Conservation (phyloP, 2,888 invertebrate species). For the Trichacis sp. region DNA sequence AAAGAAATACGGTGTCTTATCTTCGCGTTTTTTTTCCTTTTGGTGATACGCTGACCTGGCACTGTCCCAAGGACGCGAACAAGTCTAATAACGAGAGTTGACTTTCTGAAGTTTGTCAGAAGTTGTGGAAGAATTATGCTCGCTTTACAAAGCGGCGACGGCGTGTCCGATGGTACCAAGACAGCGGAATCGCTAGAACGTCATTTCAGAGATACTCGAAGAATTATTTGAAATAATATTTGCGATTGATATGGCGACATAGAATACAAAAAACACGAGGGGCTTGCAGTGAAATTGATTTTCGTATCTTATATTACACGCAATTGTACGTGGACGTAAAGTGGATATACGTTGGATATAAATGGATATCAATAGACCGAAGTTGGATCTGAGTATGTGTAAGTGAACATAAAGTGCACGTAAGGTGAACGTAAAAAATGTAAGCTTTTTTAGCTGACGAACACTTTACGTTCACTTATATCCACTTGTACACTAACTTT, state of each 20-base stretch:
- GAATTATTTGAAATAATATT: too few relatives aligned
- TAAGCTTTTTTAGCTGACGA: too few relatives aligned
- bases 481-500: too few relatives aligned
- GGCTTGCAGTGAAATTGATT: background rate
- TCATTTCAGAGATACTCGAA: background rate
- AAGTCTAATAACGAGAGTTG: constrained; percentile 6
- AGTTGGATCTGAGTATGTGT: too few relatives aligned
- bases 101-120: constrained; percentile 12
- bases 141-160: constrained; percentile 23
- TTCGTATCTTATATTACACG: background rate
- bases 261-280: background rate
- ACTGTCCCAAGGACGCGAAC: constrained; percentile 6
- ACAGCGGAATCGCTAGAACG: constrained; percentile 17
- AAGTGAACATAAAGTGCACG: too few relatives aligned
- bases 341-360: too few relatives aligned
- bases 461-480: too few relatives aligned
- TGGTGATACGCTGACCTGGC: constrained; percentile 13
- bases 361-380: too few relatives aligned
- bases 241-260: too few relatives aligned
- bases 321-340: too few relatives aligned
- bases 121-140: constrained; percentile 18
- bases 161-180: constrained; percentile 44
- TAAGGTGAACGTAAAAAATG: too few relatives aligned
- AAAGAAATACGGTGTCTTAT: background rate
- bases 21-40: constrained; percentile 5